These are phyloP conservation scores for Phania funesta DNA, from an alignment of 2,888 invertebrate species.

Conservation along the genomic window DNA sequence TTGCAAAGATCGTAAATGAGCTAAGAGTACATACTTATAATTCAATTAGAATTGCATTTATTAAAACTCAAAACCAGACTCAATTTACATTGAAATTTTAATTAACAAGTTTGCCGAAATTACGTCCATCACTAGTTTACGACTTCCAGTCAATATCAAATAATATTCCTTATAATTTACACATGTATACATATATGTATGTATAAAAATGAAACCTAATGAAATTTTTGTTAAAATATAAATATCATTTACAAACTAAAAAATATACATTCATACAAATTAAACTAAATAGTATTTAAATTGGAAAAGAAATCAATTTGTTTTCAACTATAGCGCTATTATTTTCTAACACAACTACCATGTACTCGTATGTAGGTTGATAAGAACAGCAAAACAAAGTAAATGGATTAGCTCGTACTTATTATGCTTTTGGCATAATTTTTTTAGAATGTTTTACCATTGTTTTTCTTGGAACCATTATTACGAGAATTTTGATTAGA, in stretches of 20 bases:
- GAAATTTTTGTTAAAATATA: conserved; percentile 36
- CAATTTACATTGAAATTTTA: conserved; percentile 34
- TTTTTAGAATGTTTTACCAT: conserved; percentile 78
- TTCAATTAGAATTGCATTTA: not conserved
- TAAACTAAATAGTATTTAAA: conserved; percentile 50
- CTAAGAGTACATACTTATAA: no score
- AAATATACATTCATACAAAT: conserved; percentile 60
- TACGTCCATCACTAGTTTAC: conserved; percentile 5
- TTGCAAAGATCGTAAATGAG: no score
- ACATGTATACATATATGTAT: conserved; percentile 29
- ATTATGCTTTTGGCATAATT: conserved; percentile 18
- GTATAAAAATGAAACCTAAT: conserved; percentile 31
- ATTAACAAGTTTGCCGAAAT: conserved; percentile 34
- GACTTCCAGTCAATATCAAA: conserved; percentile 42
- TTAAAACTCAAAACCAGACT: not conserved
- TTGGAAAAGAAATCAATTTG: conserved; percentile 32
- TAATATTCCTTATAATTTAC: conserved; percentile 48
- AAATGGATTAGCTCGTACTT: conserved; percentile 5
- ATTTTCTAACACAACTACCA: conserved; percentile 34
- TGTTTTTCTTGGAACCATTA: conserved; percentile 79
- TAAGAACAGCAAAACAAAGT: conserved; percentile 47
- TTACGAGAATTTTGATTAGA: conserved; percentile 77
- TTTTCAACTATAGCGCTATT: conserved; percentile 44
- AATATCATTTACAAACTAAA: conserved; percentile 61
- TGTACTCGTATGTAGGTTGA: conserved; percentile 24